Conservation (phyloP, 53 echinoderm and acorn worm species). For the Paelopatides confundens region DNA sequence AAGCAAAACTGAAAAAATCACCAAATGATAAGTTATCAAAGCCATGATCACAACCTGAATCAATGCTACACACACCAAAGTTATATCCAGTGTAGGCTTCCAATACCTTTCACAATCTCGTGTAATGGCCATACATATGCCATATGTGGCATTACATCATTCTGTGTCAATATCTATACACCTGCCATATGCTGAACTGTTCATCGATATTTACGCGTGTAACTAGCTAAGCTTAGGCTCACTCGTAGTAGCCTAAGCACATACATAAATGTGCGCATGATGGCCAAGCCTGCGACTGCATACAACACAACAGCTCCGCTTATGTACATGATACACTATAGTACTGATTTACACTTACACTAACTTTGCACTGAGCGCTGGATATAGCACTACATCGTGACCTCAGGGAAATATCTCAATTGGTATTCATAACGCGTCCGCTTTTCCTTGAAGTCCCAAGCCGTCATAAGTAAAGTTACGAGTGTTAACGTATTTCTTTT, state of each 20-base stretch:
- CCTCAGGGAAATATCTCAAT: neutral
- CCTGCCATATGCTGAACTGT: neutral
- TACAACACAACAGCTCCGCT: too few species aligned
- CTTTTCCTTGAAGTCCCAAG: neutral
- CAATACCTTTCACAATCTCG: neutral
- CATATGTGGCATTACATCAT: neutral
- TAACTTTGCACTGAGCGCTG: too few species aligned
- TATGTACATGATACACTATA: neutral
- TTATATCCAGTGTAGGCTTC: too few species aligned
- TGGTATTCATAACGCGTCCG: neutral
- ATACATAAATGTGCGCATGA: neutral
- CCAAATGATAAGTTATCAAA: too few species aligned
- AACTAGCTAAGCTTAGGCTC: neutral
- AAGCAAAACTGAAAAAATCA: neutral
- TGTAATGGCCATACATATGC: neutral
- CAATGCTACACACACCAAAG: too few species aligned
- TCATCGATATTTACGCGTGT: neutral
- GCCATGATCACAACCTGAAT: too few species aligned
- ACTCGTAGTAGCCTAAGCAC: neutral
- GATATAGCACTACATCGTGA: neutral
- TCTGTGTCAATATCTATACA: too few species aligned
- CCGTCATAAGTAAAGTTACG: too few species aligned
- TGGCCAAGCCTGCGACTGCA: neutral
- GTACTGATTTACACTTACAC: too few species aligned
- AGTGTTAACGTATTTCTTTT: too few species aligned